These are phyloP conservation scores for Beaufortia kweichowensis DNA, from an alignment of 2,113 vertebrate species.

Conservation along the genomic window DNA sequence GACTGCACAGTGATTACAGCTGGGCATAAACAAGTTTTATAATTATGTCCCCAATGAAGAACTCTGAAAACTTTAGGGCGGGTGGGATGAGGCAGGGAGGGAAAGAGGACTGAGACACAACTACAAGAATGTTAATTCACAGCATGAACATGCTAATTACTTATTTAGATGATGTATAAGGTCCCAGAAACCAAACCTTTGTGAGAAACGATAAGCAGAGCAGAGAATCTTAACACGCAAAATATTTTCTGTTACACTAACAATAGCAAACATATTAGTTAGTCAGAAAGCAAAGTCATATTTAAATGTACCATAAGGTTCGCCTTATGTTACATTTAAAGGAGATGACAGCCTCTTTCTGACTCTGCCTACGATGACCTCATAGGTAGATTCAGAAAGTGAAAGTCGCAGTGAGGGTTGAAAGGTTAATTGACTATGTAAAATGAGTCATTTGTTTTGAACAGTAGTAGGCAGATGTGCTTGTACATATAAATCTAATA, in stretches of 20 bases:
- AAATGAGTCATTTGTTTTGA: neutral
- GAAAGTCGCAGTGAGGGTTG: neutral
- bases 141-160: constrained; percentile 24
- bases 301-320: constrained; percentile 78
- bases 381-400: constrained; percentile 76
- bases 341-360: constrained; percentile 67
- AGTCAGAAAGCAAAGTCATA: constrained; percentile 60
- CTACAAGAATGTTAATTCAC: constrained; percentile 22
- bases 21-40: constrained; percentile 18
- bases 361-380: constrained; percentile 74
- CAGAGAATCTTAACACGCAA: neutral
- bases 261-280: constrained; percentile 20
- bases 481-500: neutral
- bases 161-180: constrained; percentile 20
- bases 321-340: constrained; percentile 79
- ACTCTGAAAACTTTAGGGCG: constrained; percentile 19
- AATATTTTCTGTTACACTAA: neutral
- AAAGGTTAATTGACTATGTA: neutral
- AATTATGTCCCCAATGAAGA: constrained; percentile 22
- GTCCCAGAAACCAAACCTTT: constrained; percentile 12
- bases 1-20: constrained; percentile 7
- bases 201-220: neutral
- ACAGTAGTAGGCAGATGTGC: neutral
- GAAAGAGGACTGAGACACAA: constrained; percentile 5
- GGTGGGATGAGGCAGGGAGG: neutral